Evolutionary conservation across 2,113 vertebrate genomes (phyloP).

Genomic region (Dinomys branickii): DNA sequence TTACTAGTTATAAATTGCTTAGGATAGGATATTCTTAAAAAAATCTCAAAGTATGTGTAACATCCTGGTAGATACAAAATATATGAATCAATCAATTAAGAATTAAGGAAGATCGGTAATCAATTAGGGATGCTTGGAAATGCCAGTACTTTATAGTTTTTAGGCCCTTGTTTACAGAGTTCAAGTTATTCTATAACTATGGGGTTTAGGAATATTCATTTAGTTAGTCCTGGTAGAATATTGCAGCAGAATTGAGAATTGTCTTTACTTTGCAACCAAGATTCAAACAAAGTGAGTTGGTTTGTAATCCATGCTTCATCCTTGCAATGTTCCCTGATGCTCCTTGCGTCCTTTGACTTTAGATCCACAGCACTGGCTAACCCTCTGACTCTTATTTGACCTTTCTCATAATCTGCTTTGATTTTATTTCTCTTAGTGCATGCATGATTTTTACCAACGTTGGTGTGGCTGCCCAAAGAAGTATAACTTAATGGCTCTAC

Average conservation of each 20-base stretch:
- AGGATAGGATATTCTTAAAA: not conserved
- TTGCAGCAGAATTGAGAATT: not conserved
- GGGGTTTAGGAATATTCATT: not conserved
- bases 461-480: not conserved
- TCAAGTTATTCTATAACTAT: constrained; percentile 25
- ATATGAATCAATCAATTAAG: not conserved
- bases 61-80: not conserved
- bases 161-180: not conserved
- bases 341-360: not conserved
- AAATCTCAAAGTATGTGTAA: not conserved
- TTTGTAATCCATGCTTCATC: not conserved
- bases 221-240: not conserved
- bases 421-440: constrained; percentile 17
- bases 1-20: not conserved
- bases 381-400: not conserved
- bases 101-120: not conserved
- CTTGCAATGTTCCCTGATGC: not conserved
- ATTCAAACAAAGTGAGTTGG: not conserved
- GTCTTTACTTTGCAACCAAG: not conserved
- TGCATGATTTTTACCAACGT: not conserved
- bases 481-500: not conserved
- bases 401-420: not conserved
- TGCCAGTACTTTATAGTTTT: not conserved
- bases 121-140: constrained; percentile 1
- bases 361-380: not conserved